phyloP scores from a whole-genome alignment of 2,888 invertebrate species.

The Coleophora deauratella region DNA sequence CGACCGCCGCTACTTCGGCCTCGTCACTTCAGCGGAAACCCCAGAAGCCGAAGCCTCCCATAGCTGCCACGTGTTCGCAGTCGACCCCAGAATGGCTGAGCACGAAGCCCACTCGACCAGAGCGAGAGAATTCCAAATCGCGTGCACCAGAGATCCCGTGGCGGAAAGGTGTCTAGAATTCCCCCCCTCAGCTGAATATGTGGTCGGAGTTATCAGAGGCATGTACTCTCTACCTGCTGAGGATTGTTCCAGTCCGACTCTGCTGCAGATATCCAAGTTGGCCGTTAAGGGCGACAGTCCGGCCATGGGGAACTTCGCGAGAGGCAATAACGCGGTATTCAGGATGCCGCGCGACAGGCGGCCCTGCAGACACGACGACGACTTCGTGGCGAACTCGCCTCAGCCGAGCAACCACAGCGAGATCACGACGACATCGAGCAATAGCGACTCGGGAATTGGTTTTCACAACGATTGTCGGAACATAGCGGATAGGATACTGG shows the following conservation, averaged over 20 bases:
- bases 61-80: conserved; percentile 96
- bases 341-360: conserved; percentile 48
- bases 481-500: conserved; percentile 85
- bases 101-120: conserved; percentile 87
- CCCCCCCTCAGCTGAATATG: conserved; percentile 87
- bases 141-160: conserved; percentile 86
- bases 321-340: conserved; percentile 48
- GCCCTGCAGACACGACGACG: conserved; percentile 53
- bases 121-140: conserved; percentile 88
- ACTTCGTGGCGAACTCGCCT: conserved; percentile 82
- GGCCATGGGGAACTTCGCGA: conserved; percentile 49
- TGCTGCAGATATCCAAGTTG: conserved; percentile 59
- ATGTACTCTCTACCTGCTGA: conserved; percentile 79
- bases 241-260: conserved; percentile 49
- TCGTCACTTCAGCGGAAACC: conserved; percentile 87
- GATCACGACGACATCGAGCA: conserved; percentile 88
- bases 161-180: conserved; percentile 90
- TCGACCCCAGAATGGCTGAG: conserved; percentile 88
- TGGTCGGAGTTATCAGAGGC: conserved; percentile 80
- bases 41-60: conserved; percentile 77
- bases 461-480: conserved; percentile 92
- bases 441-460: conserved; percentile 96
- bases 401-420: conserved; percentile 89
- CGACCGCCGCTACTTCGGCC: conserved; percentile 92
- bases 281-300: conserved; percentile 63